A percentile compares a stretch with the other conserved stretches of the same genome.
phyloP scores from a whole-genome alignment of 2,888 invertebrate species.

The Rugalucina vietnamica region DNA sequence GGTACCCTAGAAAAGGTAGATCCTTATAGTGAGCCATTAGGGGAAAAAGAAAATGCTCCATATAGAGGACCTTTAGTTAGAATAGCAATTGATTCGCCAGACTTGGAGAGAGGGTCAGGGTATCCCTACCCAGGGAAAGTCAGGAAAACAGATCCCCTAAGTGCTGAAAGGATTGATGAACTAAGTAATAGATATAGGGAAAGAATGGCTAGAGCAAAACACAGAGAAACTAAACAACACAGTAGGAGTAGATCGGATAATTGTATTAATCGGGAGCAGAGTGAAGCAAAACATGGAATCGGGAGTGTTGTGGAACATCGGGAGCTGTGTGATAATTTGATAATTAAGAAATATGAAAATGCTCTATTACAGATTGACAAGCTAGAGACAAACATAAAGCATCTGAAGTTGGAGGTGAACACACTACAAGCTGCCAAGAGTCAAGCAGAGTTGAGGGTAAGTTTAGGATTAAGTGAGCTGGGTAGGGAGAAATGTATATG shows the following conservation, averaged over 20 bases:
- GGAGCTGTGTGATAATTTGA: slow-evolving; percentile 53
- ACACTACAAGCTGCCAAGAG: slow-evolving; percentile 71
- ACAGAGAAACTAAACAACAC: slow-evolving; percentile 38
- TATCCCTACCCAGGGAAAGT: neutral
- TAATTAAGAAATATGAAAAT: slow-evolving; percentile 69
- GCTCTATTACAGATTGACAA: slow-evolving; percentile 78
- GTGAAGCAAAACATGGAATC: neutral
- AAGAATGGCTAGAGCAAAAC: slow-evolving; percentile 43
- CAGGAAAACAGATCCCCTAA: slow-evolving; percentile 25
- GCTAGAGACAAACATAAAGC: slow-evolving; percentile 72
- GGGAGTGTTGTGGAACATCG: neutral
- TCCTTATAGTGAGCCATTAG: neutral
- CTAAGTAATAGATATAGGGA: slow-evolving; percentile 56
- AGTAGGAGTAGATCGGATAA: slow-evolving; percentile 61
- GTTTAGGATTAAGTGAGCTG: slow-evolving; percentile 34
- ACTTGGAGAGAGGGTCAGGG: neutral
- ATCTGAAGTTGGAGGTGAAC: slow-evolving; percentile 75
- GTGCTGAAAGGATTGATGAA: slow-evolving; percentile 59
- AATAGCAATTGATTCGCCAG: slow-evolving; percentile 14
- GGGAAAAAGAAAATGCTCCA: slow-evolving; percentile 7
- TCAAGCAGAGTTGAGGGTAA: slow-evolving; percentile 75
- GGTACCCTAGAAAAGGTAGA: neutral
- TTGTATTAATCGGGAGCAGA: slow-evolving; percentile 6
- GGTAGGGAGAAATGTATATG: no score
- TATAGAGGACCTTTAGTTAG: slow-evolving; percentile 57